Base-by-base conservation (phyloP, 1,140 invertebrate genomes). In the Pinna nobilis region DNA sequence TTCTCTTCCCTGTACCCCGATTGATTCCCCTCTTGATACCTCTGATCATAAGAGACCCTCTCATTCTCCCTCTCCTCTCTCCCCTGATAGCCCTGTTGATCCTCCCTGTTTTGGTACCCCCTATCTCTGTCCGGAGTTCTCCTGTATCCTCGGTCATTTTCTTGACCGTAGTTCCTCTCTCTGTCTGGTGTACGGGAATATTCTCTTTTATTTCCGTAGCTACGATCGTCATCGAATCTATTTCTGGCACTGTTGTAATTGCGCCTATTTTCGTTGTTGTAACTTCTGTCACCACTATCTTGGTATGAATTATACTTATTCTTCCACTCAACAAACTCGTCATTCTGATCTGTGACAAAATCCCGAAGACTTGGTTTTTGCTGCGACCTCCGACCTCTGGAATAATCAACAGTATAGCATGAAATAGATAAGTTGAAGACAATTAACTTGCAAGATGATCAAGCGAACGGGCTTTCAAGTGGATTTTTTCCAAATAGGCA, bases 321-420 rank as follows among this genome's bases (percentile, higher is more conserved):
- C 30, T 61, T 59, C 28, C 32, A 50, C 44, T 70, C 55, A 15
- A 70, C 32, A 11, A 35, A 39, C 25, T 61, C 13, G 47, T 15
- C 44, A 23, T 59, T 35, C 6, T 47, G 47, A 7, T 63, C 71
- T 20, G 35, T n/a, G 18, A 82, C 59, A 41, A 72, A 82, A 25
- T 82, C 80, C 23, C 64, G 20, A 9, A 79, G 39, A 25, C 50
- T 51, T 20, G 77, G 35, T 44, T 49, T 57, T 37, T 77, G 55
- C 23, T 69, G 63, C 13, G 70, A 51, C 47, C 78, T 57, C 41
- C 68, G 59, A 5, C 72, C 76, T 47, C 78, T 78, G n/a, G n/a
- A n/a, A n/a, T n/a, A n/a, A n/a, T n/a, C n/a, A n/a, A n/a, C n/a
- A n/a, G n/a, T n/a, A n/a, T n/a, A n/a, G n/a, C n/a, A n/a, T n/a